These are phyloP conservation scores for Anodontia alba DNA, from an alignment of 2,888 invertebrate genomes.

Conservation along the genomic window DNA sequence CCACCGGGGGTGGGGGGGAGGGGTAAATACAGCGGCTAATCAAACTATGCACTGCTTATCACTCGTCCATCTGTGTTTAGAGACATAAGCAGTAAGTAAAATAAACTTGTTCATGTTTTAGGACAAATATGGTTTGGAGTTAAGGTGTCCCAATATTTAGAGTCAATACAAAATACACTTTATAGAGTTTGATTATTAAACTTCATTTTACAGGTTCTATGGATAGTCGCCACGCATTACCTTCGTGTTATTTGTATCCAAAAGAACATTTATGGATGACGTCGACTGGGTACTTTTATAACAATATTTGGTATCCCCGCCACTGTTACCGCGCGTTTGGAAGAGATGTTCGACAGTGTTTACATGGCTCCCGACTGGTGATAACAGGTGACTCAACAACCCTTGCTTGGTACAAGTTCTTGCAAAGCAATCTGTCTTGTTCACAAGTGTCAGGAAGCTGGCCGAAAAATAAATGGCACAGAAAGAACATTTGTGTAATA, in stretches of 20 bases:
- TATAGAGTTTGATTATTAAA: too few relatives aligned
- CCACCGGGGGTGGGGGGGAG: too few relatives aligned
- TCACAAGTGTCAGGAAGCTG: background rate
- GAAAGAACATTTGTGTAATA: background rate
- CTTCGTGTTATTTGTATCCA: background rate
- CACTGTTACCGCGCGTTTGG: background rate
- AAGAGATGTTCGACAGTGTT: background rate
- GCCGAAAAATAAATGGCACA: background rate
- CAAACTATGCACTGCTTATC: too few relatives aligned
- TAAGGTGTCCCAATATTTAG: too few relatives aligned
- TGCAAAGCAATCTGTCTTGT: background rate
- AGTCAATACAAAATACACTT: too few relatives aligned
- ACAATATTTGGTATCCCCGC: background rate
- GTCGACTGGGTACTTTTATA: background rate
- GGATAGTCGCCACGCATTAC: background rate
- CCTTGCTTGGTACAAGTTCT: background rate
- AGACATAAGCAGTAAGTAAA: too few relatives aligned
- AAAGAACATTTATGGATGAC: background rate
- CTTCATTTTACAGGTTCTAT: background rate
- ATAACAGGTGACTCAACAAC: background rate
- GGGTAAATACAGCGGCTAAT: too few relatives aligned
- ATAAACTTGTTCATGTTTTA: too few relatives aligned
- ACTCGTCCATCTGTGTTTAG: too few relatives aligned
- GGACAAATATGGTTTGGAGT: too few relatives aligned
- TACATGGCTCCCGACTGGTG: background rate